Base-by-base conservation (phyloP, 2,113 vertebrate species). In the Phrynosoma platyrhinos region DNA sequence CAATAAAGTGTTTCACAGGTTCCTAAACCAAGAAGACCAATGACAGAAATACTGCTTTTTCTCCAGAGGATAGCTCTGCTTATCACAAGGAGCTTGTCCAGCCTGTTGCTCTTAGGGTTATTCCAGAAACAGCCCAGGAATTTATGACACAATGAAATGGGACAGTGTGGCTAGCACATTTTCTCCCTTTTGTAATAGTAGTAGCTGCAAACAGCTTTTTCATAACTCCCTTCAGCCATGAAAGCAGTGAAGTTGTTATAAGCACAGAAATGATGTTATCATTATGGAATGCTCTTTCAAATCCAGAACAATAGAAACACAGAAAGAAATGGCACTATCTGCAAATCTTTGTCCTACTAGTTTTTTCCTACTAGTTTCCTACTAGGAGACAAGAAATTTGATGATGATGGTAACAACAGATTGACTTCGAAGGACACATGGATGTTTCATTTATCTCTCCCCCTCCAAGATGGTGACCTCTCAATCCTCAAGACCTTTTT, bases 181-280 rank as follows among this genome's bases (percentile, higher is more conserved):
- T 71, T 79, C 72, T 66, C 47, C 36, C 47, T 47, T 47, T 47
- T 40, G 52, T 40, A 53, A 77, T 16, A 55, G 13, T 6, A 52
- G 55, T 27, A 40, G 58, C 16, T 71, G 36, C 85, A 47, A 80
- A 86, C 76, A 27, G 62, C 79, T 80, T 90, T 94, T 74, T 88
- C 87, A 89, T 89, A 58, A 0, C 83, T 87, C 90, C 30, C 83
- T 42, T 83, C 52, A 90, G 62, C 71, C 83, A 87, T 92, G 90
- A 58, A 87, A 32, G 1, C 5, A 77, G 7, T 91, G 66, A 25
- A 69, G 42, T 82, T 78, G 52, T 77, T 23, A 91, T 79, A 69
- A 84, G 27, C 86, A n/a, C 21, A 76, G 42, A 87, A 5, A 47
- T 47, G 47, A 47, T 47, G 47, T 47, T 47, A 47, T 47, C 47